Evolutionary conservation across 2,797 vertebrate genomes (phyloP).

Genomic region (Astyanax mexicanus): DNA sequence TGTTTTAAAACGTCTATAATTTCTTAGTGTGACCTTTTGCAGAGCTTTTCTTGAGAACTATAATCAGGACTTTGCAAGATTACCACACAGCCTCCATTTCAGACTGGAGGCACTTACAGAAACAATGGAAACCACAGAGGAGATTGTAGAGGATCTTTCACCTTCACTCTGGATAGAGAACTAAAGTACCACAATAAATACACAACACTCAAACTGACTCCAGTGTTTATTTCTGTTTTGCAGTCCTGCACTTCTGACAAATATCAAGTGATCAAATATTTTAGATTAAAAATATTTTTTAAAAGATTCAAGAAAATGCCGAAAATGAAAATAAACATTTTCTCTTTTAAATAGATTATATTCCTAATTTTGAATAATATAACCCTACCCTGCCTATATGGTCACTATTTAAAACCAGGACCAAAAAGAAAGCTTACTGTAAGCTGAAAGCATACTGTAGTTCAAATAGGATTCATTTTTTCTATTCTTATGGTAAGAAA

Average conservation of each 20-base stretch:
- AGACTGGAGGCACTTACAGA: neutral
- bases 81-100: neutral
- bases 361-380: neutral
- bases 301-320: neutral
- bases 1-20: neutral
- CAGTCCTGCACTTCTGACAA: neutral
- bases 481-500: no score
- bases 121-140: constrained; percentile 14
- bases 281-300: constrained; percentile 3
- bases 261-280: neutral
- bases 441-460: no score
- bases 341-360: no score
- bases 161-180: neutral
- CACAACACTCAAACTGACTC: neutral
- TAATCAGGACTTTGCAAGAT: neutral
- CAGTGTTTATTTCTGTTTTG: constrained; percentile 43
- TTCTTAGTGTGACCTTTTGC: neutral
- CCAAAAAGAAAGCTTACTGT: neutral
- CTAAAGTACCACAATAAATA: neutral
- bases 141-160: neutral
- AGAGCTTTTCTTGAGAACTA: neutral
- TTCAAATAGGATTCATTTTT: no score
- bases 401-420: neutral
- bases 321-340: neutral
- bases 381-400: neutral